A percentile compares a stretch with the other conserved stretches of the same genome.
These are phyloP conservation scores for Volucella inflata DNA, from an alignment of 2,888 invertebrate genomes.

Conservation along the genomic window DNA sequence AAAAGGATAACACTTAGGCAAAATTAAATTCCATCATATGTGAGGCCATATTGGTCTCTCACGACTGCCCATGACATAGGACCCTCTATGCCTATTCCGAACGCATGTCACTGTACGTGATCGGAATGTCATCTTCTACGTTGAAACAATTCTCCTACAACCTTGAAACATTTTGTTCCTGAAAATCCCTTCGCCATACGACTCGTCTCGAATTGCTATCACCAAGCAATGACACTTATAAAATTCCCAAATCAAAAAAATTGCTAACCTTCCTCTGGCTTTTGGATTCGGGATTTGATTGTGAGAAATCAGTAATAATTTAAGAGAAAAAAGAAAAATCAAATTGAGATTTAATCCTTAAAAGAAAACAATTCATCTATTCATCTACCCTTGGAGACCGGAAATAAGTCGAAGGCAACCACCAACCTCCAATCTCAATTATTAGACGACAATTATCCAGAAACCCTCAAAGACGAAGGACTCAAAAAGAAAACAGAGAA, in stretches of 20 bases:
- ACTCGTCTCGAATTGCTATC: conserved; percentile 9
- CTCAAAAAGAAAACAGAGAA: conserved; percentile 11
- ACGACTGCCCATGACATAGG: conserved; percentile 15
- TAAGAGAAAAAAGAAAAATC: background rate
- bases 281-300: background rate
- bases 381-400: conserved; percentile 5
- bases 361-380: background rate
- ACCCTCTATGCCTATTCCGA: conserved; percentile 18
- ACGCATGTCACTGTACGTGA: conserved; percentile 17
- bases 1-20: conserved; percentile 68
- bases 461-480: conserved; percentile 11
- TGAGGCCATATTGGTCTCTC: conserved; percentile 33
- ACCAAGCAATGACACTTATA: conserved; percentile 37
- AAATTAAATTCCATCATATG: conserved; percentile 58
- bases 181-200: background rate
- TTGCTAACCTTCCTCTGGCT: background rate
- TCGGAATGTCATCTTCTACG: conserved; percentile 17
- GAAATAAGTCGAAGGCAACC: conserved; percentile 41
- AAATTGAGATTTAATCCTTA: conserved; percentile 1
- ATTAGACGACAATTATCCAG: conserved; percentile 47
- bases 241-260: conserved; percentile 35
- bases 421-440: conserved; percentile 36
- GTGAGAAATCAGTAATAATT: background rate
- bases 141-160: conserved; percentile 24
- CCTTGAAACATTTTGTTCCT: conserved; percentile 7